phyloP scores from a whole-genome alignment of 2,113 vertebrate species.

The Bufo bufo region DNA sequence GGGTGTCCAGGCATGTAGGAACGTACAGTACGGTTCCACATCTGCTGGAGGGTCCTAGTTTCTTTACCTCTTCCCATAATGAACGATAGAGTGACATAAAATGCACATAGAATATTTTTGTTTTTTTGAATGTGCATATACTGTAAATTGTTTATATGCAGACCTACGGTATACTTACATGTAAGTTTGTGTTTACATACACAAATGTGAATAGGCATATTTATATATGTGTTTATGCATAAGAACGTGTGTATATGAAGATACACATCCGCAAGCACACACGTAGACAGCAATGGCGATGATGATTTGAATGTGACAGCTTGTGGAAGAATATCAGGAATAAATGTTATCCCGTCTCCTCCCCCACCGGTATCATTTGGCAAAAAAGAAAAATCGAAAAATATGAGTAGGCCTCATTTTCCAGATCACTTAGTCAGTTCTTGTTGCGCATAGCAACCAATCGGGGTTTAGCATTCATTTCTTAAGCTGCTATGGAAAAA shows the following conservation, averaged over 20 bases:
- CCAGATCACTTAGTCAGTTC: too few relatives aligned
- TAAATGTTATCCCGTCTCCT: neutral
- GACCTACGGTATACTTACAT: slow-evolving; percentile 44
- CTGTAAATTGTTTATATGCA: slow-evolving; percentile 44
- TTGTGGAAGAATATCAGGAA: slow-evolving; percentile 1
- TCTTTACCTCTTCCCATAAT: slow-evolving; percentile 14
- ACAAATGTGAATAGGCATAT: slow-evolving; percentile 42
- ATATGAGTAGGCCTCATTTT: neutral
- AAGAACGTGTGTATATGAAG: slow-evolving; percentile 33
- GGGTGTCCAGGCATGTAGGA: neutral
- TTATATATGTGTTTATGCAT: slow-evolving; percentile 49
- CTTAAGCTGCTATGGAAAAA: slow-evolving; percentile 16
- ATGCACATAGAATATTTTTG: slow-evolving; percentile 4
- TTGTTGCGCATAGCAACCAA: neutral
- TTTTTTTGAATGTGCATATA: slow-evolving; percentile 38
- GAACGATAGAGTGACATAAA: slow-evolving; percentile 9
- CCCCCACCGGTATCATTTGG: neutral
- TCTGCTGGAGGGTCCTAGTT: neutral
- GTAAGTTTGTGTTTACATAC: slow-evolving; percentile 47
- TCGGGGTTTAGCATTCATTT: neutral
- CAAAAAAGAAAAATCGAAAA: slow-evolving; percentile 60
- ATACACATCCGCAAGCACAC: slow-evolving; percentile 63
- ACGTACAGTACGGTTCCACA: neutral
- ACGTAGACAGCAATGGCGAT: slow-evolving; percentile 19
- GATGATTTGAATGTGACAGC: slow-evolving; percentile 32